Evolutionary conservation across 2,113 vertebrate genomes (phyloP).

Genomic region (Chauna torquata): DNA sequence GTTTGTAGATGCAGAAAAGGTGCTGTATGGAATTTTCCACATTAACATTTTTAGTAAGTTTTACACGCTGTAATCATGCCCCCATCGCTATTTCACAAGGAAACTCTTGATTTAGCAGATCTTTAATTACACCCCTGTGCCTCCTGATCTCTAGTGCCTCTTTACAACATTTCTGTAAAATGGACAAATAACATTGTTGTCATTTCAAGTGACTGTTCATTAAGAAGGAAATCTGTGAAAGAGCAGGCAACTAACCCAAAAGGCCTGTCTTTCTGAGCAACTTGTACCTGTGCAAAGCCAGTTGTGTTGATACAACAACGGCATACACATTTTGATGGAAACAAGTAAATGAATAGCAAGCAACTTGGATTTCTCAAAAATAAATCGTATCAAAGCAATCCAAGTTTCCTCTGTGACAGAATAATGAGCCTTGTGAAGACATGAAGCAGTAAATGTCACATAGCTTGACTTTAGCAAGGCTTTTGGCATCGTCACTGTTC

Average conservation of each 20-base stretch:
- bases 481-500: background rate
- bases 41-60: background rate
- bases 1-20: background rate
- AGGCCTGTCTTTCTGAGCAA: background rate
- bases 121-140: background rate
- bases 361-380: background rate
- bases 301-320: accelerated
- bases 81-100: background rate
- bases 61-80: background rate
- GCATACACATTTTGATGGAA: background rate
- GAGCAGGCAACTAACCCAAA: background rate
- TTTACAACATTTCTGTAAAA: background rate
- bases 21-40: background rate
- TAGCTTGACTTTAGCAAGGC: background rate
- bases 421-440: background rate
- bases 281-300: background rate
- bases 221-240: background rate
- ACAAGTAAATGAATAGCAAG: background rate
- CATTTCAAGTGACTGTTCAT: background rate
- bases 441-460: accelerated
- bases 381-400: accelerated
- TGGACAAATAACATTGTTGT: background rate
- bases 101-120: background rate
- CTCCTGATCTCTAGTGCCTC: background rate
- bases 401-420: background rate